Base-by-base conservation (phyloP, 2,888 invertebrate genomes). In the Troides aeacus region DNA sequence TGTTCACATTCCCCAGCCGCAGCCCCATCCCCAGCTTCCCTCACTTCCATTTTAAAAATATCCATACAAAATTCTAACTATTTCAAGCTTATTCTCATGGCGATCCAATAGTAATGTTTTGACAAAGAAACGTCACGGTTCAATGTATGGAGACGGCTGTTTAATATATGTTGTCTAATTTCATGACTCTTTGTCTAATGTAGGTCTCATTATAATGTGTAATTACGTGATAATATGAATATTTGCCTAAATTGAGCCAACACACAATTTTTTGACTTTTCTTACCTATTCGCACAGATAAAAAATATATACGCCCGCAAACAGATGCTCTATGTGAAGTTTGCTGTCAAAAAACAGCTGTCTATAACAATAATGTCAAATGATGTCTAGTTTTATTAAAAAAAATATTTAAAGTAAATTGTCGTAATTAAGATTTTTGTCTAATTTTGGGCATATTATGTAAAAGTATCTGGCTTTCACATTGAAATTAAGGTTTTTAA, bases 21-120 rank as follows among this genome's bases (percentile, higher is more conserved):
- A 63, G 91, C 91, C 46, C 92, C 92, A 74, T 92, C 92, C 15
- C 92, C 92, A 71, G 89, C 90, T 74, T 90, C 90, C 81, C 91
- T 86, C 72, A 90, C 85, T 75, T 92, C 92, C 92, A 92, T 92
- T 79, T 84, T 85, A 68, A 81, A 81, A 74, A 80, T 81, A 81
- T 84, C 84, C 82, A 84, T 81, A 74, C 76, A 78, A 79, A 75
- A 74, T 72, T 75, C 71, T 71, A 61, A 77, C 77, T 74, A 76
- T 75, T 72, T 73, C 68, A 74, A 63, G 77, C 74, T 72, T 77
- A 76, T 78, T 78, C 75, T 82, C 85, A 85, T 85, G 79, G 81
- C 85, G 84, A 81, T 82, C 78, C 78, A 79, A 81, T 78, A 79
- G 79, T 79, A 64, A 66, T 53, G 60, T 63, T 68, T 60, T 70